These are phyloP conservation scores for Trichomalopsis sarcophagae DNA, from an alignment of 1,140 invertebrate genomes.

Conservation along the genomic window DNA sequence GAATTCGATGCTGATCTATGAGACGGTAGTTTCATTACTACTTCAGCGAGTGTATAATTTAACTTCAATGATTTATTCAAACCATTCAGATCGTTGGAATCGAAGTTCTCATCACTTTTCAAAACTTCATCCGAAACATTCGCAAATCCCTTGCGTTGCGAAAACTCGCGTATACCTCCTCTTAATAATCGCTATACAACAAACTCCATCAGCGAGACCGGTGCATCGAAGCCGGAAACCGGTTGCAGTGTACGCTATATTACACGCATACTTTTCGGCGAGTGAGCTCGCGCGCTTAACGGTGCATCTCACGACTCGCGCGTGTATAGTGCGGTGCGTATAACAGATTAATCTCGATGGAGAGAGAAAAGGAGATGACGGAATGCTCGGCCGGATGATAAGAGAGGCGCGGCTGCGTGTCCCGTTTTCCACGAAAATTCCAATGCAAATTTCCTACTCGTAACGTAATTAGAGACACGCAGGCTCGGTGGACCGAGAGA, in stretches of 20 bases:
- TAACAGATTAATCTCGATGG: background rate
- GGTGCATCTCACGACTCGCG: constrained; percentile 21
- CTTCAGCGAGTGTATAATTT: no score
- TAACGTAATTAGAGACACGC: constrained; percentile 13
- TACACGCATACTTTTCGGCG: constrained; percentile 31
- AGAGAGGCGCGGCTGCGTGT: constrained; percentile 6
- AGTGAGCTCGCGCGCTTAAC: constrained; percentile 34
- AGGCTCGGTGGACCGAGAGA: no score
- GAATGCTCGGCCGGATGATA: constrained; percentile 22
- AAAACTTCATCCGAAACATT: no score
- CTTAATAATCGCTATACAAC: background rate
- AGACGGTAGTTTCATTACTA: no score
- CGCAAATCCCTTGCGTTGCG: no score
- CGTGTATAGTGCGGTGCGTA: background rate
- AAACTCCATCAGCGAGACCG: background rate
- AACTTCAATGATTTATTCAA: no score
- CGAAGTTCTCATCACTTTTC: no score
- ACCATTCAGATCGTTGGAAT: no score
- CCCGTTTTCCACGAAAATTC: constrained; percentile 29
- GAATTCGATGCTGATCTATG: no score
- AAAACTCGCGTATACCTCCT: no score
- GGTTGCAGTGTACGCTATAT: constrained; percentile 28
- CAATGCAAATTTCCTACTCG: background rate
- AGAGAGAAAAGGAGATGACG: background rate
- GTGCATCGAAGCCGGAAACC: constrained; percentile 7